Conservation (phyloP, 2,888 invertebrate genomes). For the Calameuta idolon region DNA sequence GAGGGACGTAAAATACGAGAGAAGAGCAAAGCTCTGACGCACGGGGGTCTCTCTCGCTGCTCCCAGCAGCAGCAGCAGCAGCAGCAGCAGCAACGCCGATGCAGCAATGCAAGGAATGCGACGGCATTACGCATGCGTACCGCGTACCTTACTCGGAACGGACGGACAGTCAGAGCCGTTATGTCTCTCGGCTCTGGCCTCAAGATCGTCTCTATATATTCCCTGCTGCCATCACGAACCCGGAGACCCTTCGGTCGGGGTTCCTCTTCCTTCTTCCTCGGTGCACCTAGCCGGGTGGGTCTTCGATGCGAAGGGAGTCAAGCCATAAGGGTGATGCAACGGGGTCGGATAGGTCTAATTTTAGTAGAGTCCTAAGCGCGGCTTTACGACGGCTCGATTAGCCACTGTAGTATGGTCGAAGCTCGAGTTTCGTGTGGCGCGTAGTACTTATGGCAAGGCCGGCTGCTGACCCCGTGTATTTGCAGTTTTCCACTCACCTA, state of each 20-base stretch:
- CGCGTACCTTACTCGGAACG: constrained; percentile 72
- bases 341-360: neutral
- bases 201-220: constrained; percentile 39
- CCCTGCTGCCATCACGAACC: neutral
- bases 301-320: neutral
- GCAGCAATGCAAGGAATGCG: constrained; percentile 70
- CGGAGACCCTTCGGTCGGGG: neutral
- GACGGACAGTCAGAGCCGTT: constrained; percentile 66
- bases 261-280: neutral
- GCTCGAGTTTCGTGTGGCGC: constrained; percentile 8
- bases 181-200: constrained; percentile 58
- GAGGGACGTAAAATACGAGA: constrained; percentile 32
- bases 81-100: neutral
- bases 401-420: constrained; percentile 1
- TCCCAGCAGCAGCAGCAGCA: constrained; percentile 29
- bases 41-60: neutral
- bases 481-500: constrained; percentile 2
- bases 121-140: constrained; percentile 73
- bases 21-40: constrained; percentile 16
- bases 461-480: constrained; percentile 40
- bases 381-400: neutral
- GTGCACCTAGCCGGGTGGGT: neutral
- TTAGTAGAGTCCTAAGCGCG: neutral
- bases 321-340: neutral
- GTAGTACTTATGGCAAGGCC: constrained; percentile 36